These are phyloP conservation scores for Canis aureus DNA, from an alignment of 2,113 vertebrate species.

Conservation along the genomic window DNA sequence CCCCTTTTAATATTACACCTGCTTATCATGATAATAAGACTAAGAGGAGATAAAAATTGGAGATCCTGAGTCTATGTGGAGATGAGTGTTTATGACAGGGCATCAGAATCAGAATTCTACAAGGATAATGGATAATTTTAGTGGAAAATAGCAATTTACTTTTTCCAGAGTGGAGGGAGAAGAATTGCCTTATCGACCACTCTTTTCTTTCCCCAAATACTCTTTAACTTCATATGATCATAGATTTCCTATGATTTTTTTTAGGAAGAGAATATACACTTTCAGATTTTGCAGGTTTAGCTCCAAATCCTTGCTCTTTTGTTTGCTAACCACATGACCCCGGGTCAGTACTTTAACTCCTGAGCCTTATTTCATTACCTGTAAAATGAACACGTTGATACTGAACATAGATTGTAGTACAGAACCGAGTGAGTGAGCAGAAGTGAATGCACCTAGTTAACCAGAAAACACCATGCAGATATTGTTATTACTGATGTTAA, in stretches of 20 bases:
- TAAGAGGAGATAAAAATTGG: neutral
- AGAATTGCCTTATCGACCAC: neutral
- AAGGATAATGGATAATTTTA: neutral
- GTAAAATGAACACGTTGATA: neutral
- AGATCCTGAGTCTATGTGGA: neutral
- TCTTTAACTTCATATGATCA: neutral
- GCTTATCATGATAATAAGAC: neutral
- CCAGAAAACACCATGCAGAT: neutral
- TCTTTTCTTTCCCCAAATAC: neutral
- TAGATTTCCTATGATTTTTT: neutral
- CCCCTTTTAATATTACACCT: neutral
- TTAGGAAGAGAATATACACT: neutral
- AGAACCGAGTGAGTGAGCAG: neutral
- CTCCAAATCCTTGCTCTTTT: neutral
- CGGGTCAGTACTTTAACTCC: neutral
- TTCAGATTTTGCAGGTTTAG: rapidly evolving
- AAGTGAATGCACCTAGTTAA: neutral
- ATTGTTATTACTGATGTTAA: neutral
- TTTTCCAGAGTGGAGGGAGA: neutral
- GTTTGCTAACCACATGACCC: neutral
- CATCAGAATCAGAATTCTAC: neutral
- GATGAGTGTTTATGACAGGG: neutral
- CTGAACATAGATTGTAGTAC: neutral
- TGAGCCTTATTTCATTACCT: neutral
- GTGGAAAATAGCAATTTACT: neutral